A percentile compares a stretch with the other conserved stretches of the same genome.
Evolutionary conservation across 1,140 invertebrate species (phyloP).

Genomic region (Bombyx mandarina): DNA sequence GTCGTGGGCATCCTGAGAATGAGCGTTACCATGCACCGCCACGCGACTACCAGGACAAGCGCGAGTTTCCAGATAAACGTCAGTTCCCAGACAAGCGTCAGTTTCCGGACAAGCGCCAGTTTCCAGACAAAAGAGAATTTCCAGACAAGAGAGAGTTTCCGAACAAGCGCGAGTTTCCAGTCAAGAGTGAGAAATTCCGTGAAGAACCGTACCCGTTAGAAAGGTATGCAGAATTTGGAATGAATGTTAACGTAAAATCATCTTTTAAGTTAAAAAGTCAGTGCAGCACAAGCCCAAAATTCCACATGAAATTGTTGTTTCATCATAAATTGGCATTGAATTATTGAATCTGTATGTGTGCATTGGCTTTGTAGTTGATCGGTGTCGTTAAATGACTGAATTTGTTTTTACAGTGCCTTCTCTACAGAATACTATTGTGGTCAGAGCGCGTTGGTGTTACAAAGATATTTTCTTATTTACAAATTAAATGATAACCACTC

Average conservation of each 20-base stretch:
- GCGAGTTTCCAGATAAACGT: no score
- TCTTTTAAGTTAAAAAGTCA: slow-evolving; percentile 6
- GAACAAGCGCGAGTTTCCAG: slow-evolving; percentile 32
- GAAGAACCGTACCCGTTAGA: slow-evolving; percentile 39
- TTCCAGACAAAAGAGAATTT: no score
- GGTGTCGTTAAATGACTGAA: slow-evolving; percentile 58
- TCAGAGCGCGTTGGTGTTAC: slow-evolving; percentile 58
- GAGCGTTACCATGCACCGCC: slow-evolving; percentile 29
- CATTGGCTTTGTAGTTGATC: slow-evolving; percentile 5
- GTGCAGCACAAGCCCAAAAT: neutral
- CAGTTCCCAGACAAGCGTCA: no score
- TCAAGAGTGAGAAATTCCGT: slow-evolving; percentile 45
- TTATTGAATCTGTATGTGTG: slow-evolving; percentile 1
- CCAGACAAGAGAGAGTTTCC: no score
- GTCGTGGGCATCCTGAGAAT: slow-evolving; percentile 33
- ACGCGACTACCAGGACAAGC: no score
- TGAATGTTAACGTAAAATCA: neutral
- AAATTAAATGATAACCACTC: slow-evolving; percentile 50
- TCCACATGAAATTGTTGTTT: neutral
- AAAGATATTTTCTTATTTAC: slow-evolving; percentile 62
- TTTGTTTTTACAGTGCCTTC: slow-evolving; percentile 68
- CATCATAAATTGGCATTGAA: neutral
- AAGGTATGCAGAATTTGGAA: slow-evolving; percentile 24
- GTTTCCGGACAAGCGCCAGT: no score
- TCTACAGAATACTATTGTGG: slow-evolving; percentile 66